Evolutionary conservation across 2,797 vertebrate species (phyloP), one percentile per base, ranked within the genome.

Genomic region (Atherinosoma microstoma): DNA sequence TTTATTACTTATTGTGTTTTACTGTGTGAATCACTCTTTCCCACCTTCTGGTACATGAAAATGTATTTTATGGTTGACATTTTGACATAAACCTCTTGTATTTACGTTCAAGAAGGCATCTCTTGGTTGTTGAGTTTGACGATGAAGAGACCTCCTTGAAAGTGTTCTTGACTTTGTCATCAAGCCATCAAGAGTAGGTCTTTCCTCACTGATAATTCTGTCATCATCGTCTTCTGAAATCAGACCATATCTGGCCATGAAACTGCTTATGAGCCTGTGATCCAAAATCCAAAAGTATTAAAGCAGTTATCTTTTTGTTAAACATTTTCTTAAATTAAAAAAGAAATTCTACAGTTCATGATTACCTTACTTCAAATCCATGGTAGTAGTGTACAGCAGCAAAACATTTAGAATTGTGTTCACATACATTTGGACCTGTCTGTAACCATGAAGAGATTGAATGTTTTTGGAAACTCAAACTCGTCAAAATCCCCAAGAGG

Each of bases 401-500:
- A 54, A 24, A 7, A n/a, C 16, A 15, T 22, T 27, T 27, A 40
- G 18, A 57, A 57, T 29, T 36, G 4, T 29, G 1, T 29, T 13
- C 10, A n/a, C 45, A 29, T 53, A 40, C 58, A 18, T 15, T 22
- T 38, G 45, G 45, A 47, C 40, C 57, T 60, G 24, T 32, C 20
- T 73, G 27, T 9, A 66, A 65, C 42, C 20, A 57, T 24, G 32
- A 36, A 78, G 58, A 64, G 54, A 59, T 30, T 86, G 71, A 75
- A 83, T 54, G 78, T 82, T 87, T 88, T 58, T 79, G 69, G 82
- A 85, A 90, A 68, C 70, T 60, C 75, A 70, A 64, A 73, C 76
- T 35, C 70, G 42, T 78, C 47, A 51, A 67, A 87, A 74, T 67
- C 73, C 76, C 63, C 34, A 73, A 64, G 40, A 75, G 29, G 36